phyloP scores from a whole-genome alignment of 2,797 vertebrate species.

The Takifugu rubripes region DNA sequence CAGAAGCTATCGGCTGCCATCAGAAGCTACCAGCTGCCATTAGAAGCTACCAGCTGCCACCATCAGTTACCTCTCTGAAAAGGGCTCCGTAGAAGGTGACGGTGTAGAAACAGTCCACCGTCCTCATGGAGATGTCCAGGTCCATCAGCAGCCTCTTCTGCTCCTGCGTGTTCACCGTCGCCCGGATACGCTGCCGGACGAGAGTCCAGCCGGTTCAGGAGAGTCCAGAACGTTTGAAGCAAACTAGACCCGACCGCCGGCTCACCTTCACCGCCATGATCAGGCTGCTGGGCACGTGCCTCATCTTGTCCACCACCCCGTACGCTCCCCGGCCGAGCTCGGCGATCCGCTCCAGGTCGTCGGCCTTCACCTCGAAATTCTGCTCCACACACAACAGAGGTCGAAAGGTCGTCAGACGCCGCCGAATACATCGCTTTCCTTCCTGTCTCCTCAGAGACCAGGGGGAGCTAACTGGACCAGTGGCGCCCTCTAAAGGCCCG shows the following conservation, averaged over 20 bases:
- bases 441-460: not conserved
- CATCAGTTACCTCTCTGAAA: constrained; percentile 84
- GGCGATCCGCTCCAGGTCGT: constrained; percentile 90
- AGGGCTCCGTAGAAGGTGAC: constrained; percentile 94
- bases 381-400: constrained; percentile 37
- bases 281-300: constrained; percentile 87
- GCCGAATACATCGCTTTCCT: too few species aligned
- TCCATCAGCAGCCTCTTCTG: constrained; percentile 96
- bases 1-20: too few species aligned
- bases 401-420: too few species aligned
- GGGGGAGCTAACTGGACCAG: not conserved
- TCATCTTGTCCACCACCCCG: constrained; percentile 96
- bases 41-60: too few species aligned
- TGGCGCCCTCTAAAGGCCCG: not conserved
- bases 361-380: constrained; percentile 96
- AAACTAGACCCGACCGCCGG: too few species aligned
- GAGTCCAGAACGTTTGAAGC: too few species aligned
- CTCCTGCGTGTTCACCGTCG: constrained; percentile 95
- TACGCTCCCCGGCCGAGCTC: constrained; percentile 93
- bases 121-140: constrained; percentile 95
- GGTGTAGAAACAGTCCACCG: constrained; percentile 92
- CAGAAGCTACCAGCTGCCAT: too few species aligned
- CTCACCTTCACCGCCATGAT: constrained; percentile 97
- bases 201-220: not conserved
- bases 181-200: constrained; percentile 83